Conservation (phyloP, 2,113 vertebrate genomes). For the Sylvia atricapilla region DNA sequence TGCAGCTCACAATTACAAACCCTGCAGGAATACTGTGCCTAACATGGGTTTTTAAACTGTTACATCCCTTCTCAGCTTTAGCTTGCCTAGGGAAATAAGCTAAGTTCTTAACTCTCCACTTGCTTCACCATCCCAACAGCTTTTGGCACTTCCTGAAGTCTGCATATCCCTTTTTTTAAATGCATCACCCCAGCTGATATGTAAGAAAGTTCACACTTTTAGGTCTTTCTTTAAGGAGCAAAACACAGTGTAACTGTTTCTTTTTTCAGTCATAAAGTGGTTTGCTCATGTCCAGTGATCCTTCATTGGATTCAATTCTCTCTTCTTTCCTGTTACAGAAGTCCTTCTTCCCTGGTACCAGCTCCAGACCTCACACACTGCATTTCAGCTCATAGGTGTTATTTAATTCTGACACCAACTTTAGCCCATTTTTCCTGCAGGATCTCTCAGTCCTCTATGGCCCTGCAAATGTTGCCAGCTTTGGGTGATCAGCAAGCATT, state of each 20-base stretch:
- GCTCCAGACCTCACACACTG: not conserved
- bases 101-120: not conserved
- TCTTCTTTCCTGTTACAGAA: not conserved
- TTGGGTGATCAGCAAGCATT: not conserved
- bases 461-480: not conserved
- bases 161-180: not conserved
- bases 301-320: not conserved
- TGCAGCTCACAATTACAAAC: not conserved
- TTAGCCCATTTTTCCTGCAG: not conserved
- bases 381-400: not conserved
- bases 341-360: not conserved
- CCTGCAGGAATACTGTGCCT: not conserved
- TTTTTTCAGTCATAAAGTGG: not conserved
- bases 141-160: not conserved
- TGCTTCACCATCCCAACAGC: not conserved
- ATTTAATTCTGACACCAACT: not conserved
- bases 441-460: not conserved
- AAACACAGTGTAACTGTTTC: not conserved
- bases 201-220: not conserved
- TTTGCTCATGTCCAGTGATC: not conserved
- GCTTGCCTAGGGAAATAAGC: not conserved
- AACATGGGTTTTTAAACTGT: not conserved
- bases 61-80: not conserved
- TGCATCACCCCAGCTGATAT: not conserved
- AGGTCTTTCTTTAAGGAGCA: not conserved